Percentiles rank a stretch among this genome's conserved stretches.
Conservation (phyloP, 2,113 vertebrate genomes). For the Psophia crepitans region DNA sequence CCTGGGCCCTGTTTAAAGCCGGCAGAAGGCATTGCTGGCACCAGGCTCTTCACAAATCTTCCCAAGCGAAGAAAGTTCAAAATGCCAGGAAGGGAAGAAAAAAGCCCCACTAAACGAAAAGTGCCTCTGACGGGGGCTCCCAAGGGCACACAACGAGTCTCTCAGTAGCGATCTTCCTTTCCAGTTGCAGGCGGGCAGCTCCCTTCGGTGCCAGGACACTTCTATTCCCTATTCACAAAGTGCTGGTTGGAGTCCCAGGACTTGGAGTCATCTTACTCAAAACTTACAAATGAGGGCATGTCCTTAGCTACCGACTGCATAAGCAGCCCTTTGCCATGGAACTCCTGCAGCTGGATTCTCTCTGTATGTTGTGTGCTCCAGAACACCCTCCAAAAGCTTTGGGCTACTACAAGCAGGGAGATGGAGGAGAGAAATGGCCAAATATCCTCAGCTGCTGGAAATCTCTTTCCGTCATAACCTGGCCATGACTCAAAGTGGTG, state of each 20-base stretch:
- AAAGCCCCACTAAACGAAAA: neutral
- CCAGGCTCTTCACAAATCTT: neutral
- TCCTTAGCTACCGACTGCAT: neutral
- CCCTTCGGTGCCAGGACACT: neutral
- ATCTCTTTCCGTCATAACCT: neutral
- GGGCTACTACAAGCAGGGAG: neutral
- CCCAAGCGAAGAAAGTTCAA: neutral
- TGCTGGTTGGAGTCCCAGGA: neutral
- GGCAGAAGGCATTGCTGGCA: neutral
- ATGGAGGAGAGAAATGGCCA: accelerated
- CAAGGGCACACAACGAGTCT: neutral
- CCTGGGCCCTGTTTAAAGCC: neutral
- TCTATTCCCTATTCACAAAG: neutral
- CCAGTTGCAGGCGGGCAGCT: neutral
- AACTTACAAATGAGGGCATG: neutral
- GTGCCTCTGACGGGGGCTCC: neutral
- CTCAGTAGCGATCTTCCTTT: neutral
- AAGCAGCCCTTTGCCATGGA: neutral
- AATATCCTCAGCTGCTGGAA: neutral
- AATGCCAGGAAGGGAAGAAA: neutral
- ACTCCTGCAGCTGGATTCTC: neutral
- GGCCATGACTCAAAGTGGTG: too few relatives aligned
- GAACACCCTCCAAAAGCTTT: neutral
- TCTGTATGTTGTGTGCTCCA: neutral
- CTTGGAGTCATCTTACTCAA: neutral